Evolutionary conservation across 2,888 invertebrate species (phyloP).

Genomic region (Pammene aurita): DNA sequence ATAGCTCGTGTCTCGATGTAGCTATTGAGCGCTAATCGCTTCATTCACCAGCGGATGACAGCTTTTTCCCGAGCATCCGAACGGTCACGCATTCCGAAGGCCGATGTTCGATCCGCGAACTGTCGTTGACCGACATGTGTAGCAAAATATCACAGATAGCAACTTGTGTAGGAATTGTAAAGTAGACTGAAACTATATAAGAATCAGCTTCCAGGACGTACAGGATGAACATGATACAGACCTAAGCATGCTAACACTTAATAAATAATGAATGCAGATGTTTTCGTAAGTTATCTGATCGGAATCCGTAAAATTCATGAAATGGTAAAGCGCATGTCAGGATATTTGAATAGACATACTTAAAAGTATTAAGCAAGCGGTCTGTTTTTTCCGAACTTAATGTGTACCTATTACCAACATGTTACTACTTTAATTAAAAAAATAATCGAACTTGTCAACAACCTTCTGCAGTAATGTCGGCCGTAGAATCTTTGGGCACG

Average conservation of each 20-base stretch:
- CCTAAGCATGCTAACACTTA: no score
- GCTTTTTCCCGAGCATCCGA: conserved; percentile 73
- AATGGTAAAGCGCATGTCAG: no score
- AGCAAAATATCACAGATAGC: conserved; percentile 56
- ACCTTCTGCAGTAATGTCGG: conserved; percentile 19
- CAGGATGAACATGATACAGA: no score
- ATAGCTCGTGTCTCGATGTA: conserved; percentile 35
- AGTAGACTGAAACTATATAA: no score
- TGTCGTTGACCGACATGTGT: conserved; percentile 58
- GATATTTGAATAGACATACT: no score
- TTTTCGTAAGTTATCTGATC: no score
- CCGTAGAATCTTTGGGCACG: conserved; percentile 28
- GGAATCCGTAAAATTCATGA: no score
- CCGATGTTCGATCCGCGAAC: conserved; percentile 53
- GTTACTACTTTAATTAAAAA: conserved; percentile 14
- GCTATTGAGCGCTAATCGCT: conserved; percentile 81
- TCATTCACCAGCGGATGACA: conserved; percentile 74
- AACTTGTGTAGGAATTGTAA: no score
- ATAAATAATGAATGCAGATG: no score
- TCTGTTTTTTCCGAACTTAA: no score
- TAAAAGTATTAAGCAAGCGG: no score
- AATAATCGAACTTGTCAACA: conserved; percentile 13
- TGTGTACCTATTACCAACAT: neutral
- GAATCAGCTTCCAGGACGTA: no score
- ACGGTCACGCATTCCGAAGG: conserved; percentile 80